Percentiles rank a stretch among this genome's conserved stretches.
Conservation (phyloP, 2,888 invertebrate genomes). For the Thyatira batis region DNA sequence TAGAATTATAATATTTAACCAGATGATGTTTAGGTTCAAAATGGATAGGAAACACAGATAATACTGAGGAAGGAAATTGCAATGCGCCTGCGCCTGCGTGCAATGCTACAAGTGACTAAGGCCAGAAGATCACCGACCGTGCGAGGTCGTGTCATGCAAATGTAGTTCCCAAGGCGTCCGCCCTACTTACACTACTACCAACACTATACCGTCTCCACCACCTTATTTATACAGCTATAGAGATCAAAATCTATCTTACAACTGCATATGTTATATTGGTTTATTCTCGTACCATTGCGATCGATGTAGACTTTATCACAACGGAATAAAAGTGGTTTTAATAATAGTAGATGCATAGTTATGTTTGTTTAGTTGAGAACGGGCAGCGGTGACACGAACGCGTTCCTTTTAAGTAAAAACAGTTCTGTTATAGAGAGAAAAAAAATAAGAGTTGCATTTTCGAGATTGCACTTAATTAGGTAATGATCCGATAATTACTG, state of each 20-base stretch:
- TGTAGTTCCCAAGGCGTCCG: slow-evolving; percentile 73
- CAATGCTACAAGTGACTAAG: slow-evolving; percentile 48
- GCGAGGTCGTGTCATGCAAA: slow-evolving; percentile 76
- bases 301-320: slow-evolving; percentile 32
- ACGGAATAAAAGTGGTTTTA: slow-evolving; percentile 36
- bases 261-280: slow-evolving; percentile 27
- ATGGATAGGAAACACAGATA: slow-evolving; percentile 52
- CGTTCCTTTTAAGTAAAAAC: slow-evolving; percentile 73
- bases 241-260: slow-evolving; percentile 28
- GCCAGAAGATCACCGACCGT: slow-evolving; percentile 69
- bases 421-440: slow-evolving; percentile 64
- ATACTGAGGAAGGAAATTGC: slow-evolving; percentile 73
- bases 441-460: slow-evolving; percentile 33
- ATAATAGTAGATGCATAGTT: slow-evolving; percentile 21
- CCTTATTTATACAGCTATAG: slow-evolving; percentile 34
- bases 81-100: slow-evolving; percentile 38
- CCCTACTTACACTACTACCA: slow-evolving; percentile 62
- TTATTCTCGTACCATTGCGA: slow-evolving; percentile 30
- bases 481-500: slow-evolving; percentile 18
- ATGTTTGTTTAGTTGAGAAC: slow-evolving; percentile 44
- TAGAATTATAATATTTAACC: too few species aligned
- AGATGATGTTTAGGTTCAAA: slow-evolving; percentile 32
- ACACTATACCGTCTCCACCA: slow-evolving; percentile 24
- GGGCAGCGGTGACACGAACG: slow-evolving; percentile 67
- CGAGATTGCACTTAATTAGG: slow-evolving; percentile 33